Evolutionary conservation across 2,797 vertebrate genomes (phyloP).

Genomic region (Prunella strophiata): DNA sequence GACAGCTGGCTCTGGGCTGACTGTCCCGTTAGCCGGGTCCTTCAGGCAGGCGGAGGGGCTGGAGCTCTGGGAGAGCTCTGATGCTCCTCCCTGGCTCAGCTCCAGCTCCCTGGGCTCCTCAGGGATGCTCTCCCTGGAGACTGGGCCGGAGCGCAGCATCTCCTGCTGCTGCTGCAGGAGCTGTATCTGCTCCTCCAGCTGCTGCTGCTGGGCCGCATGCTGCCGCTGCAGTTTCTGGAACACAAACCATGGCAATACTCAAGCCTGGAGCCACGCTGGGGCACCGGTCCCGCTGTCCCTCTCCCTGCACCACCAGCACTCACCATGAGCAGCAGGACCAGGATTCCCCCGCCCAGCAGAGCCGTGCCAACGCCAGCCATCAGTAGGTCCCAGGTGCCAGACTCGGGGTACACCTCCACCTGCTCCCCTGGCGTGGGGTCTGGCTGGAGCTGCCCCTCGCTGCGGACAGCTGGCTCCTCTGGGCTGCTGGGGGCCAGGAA

Average conservation of each 20-base stretch:
- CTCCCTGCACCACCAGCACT: background rate
- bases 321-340: constrained; percentile 73
- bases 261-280: background rate
- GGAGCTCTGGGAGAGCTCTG: background rate
- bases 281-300: fast-evolving
- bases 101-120: background rate
- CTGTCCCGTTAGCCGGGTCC: background rate
- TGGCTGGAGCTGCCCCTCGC: background rate
- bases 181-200: constrained; percentile 77
- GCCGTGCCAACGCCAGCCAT: constrained; percentile 77
- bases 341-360: constrained; percentile 87
- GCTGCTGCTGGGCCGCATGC: constrained; percentile 78
- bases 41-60: background rate
- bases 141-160: background rate
- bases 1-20: background rate
- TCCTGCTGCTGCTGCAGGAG: constrained; percentile 70
- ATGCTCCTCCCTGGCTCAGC: background rate
- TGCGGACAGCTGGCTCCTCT: background rate
- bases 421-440: background rate
- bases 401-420: constrained; percentile 54
- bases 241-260: fast-evolving
- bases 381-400: constrained; percentile 79
- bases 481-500: constrained; percentile 23
- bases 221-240: constrained; percentile 72
- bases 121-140: background rate